Percentiles rank a stretch among this genome's conserved stretches.
Evolutionary conservation across 1,140 invertebrate species (phyloP).

Genomic region (Diabrotica undecimpunctata): DNA sequence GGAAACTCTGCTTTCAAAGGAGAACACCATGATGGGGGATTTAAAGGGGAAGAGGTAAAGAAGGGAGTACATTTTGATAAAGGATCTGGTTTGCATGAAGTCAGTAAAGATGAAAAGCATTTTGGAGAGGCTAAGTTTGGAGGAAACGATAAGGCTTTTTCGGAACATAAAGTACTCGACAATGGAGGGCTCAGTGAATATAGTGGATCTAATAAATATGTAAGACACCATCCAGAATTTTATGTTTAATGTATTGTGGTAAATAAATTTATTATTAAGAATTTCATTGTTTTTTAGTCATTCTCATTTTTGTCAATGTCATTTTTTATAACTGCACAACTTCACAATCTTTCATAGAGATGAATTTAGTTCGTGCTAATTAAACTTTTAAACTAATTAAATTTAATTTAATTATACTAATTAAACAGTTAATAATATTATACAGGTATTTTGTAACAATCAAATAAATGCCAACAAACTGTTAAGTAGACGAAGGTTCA

Average conservation of each 20-base stretch:
- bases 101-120: conserved; percentile 54
- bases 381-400: no score
- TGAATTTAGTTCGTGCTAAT: no score
- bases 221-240: conserved; percentile 31
- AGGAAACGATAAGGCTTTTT: conserved; percentile 51
- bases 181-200: conserved; percentile 54
- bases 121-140: conserved; percentile 55
- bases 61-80: conserved; percentile 55
- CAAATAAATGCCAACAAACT: no score
- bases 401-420: no score
- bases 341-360: no score
- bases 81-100: conserved; percentile 51
- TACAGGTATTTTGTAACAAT: no score
- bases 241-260: neutral
- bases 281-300: no score
- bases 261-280: neutral
- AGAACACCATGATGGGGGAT: conserved; percentile 53
- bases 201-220: conserved; percentile 52
- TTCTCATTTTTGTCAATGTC: no score
- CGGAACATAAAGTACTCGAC: conserved; percentile 44
- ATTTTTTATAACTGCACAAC: no score
- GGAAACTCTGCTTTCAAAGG: conserved; percentile 53
- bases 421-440: no score
- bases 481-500: no score
- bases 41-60: conserved; percentile 52